phyloP scores from a whole-genome alignment of 1,140 invertebrate genomes.

The Leptestheria dahalacensis region DNA sequence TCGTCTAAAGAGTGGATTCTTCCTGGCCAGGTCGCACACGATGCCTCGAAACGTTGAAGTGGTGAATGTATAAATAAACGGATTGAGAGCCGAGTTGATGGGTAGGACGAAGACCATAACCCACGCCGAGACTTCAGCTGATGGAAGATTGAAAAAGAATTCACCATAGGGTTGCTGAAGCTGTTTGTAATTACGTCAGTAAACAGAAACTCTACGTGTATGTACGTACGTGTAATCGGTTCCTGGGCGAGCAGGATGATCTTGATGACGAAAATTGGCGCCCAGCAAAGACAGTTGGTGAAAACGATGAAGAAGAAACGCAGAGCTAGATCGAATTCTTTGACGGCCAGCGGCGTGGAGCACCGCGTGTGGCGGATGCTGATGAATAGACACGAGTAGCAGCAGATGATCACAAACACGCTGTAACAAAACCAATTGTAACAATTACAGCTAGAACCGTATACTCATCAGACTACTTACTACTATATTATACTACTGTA shows the following conservation, averaged over 20 bases:
- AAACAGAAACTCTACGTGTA: neutral
- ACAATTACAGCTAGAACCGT: neutral
- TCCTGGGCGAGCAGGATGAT: conserved; percentile 39
- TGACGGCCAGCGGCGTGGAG: conserved; percentile 36
- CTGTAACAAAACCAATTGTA: conserved; percentile 24
- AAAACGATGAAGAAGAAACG: conserved; percentile 60
- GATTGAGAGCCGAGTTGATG: conserved; percentile 61
- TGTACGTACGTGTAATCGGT: conserved; percentile 32
- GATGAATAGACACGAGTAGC: conserved; percentile 48
- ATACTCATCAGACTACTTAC: no score
- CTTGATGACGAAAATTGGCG: conserved; percentile 45
- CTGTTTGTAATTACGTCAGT: neutral
- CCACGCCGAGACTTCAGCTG: conserved; percentile 54
- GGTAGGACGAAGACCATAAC: conserved; percentile 59
- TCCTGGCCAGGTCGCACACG: neutral
- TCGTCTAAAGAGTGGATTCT: neutral
- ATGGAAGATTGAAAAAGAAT: no score
- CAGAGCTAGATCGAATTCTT: conserved; percentile 48
- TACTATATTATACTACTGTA: no score
- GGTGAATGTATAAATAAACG: conserved; percentile 61
- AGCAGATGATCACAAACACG: conserved; percentile 41
- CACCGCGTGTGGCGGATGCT: conserved; percentile 44
- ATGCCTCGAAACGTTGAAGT: conserved; percentile 38
- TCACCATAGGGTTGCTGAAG: no score
- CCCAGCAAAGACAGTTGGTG: conserved; percentile 38